Evolutionary conservation across 2,888 invertebrate genomes (phyloP).

Genomic region (Galeopsomyia nigrocyanea): DNA sequence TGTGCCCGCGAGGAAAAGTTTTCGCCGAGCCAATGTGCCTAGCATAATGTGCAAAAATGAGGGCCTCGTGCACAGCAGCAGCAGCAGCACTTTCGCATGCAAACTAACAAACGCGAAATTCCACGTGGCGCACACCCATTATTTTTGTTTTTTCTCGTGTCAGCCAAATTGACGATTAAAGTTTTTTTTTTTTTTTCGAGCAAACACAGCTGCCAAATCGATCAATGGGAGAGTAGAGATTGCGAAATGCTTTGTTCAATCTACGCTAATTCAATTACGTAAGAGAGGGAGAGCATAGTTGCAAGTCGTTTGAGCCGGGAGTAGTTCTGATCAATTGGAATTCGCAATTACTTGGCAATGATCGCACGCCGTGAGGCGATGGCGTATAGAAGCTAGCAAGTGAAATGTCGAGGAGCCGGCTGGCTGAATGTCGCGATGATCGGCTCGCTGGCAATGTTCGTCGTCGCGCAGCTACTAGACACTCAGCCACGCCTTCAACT

Average conservation of each 20-base stretch:
- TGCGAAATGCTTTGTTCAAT: no score
- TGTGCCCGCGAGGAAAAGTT: conserved; percentile 15
- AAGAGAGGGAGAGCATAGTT: no score
- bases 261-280: no score
- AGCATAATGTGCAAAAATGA: conserved; percentile 16
- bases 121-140: no score
- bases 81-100: background rate
- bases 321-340: conserved; percentile 41
- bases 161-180: no score
- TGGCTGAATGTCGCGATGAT: conserved; percentile 20
- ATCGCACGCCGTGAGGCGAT: conserved; percentile 6
- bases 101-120: background rate
- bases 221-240: no score
- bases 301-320: background rate
- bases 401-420: background rate
- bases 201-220: no score
- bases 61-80: background rate
- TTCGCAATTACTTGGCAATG: conserved; percentile 46
- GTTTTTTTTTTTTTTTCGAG: no score
- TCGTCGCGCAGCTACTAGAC: background rate
- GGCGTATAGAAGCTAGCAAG: background rate
- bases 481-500: background rate
- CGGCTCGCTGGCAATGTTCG: conserved; percentile 14
- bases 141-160: no score
- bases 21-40: background rate